Conservation (phyloP, 2,113 vertebrate species). For the Hoplias malabaricus region DNA sequence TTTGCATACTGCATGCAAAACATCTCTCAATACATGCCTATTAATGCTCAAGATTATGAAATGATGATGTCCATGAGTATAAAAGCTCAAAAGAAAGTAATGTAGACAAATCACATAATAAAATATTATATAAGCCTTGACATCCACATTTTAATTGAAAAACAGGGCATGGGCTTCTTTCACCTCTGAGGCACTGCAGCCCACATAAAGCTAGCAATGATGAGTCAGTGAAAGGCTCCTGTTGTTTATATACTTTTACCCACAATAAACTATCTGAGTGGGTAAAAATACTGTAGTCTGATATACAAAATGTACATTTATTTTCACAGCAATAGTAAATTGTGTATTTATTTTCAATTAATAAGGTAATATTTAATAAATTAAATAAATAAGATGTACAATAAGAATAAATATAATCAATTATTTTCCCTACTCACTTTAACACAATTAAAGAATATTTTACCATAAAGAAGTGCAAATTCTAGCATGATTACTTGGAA, state of each 20-base stretch:
- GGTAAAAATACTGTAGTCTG: background rate
- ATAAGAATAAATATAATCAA: background rate
- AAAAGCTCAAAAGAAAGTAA: background rate
- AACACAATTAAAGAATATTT: background rate
- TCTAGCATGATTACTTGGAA: slow-evolving; percentile 14
- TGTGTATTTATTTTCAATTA: background rate
- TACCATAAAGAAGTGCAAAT: slow-evolving; percentile 24
- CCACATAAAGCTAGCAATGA: background rate
- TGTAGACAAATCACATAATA: background rate
- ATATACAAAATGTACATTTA: background rate
- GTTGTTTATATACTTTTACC: background rate
- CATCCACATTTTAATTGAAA: slow-evolving; percentile 6
- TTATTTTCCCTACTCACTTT: background rate
- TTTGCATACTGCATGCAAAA: slow-evolving; percentile 13
- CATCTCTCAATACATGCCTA: slow-evolving; percentile 9
- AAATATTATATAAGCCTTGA: background rate
- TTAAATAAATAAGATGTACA: background rate
- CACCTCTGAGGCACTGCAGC: slow-evolving; percentile 2
- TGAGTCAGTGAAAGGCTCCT: background rate
- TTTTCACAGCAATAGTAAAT: background rate
- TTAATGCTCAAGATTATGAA: background rate
- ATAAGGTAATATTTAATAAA: background rate
- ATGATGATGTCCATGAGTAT: background rate
- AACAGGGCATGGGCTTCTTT: background rate
- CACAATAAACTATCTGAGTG: background rate